Percentiles rank a stretch among this genome's conserved stretches.
Evolutionary conservation across 1,140 invertebrate species (phyloP).

Genomic region (Drosophila teissieri): DNA sequence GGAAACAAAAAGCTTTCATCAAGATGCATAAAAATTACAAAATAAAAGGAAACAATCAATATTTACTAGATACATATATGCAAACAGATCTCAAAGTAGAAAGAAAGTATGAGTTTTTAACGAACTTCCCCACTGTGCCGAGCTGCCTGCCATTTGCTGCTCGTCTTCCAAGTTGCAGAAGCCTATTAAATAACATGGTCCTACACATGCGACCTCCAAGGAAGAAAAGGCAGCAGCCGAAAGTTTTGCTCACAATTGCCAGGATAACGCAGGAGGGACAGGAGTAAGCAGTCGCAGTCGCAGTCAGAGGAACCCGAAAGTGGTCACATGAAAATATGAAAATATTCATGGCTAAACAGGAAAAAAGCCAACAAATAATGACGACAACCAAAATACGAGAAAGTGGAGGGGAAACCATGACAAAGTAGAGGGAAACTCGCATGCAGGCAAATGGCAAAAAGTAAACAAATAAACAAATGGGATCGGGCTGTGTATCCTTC

Average conservation of each 20-base stretch:
- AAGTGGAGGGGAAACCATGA: conserved; percentile 14
- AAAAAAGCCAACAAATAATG: conserved; percentile 40
- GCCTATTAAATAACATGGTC: conserved; percentile 81
- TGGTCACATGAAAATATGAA: conserved; percentile 70
- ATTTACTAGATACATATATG: too few species aligned
- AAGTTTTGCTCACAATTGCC: conserved; percentile 74
- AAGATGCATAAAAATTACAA: not conserved
- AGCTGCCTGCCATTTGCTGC: conserved; percentile 40
- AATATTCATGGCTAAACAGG: conserved; percentile 64
- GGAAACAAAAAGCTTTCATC: too few species aligned
- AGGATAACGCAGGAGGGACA: conserved; percentile 49
- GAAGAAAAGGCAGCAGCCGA: conserved; percentile 30
- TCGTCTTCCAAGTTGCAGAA: conserved; percentile 64
- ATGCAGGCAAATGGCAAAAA: conserved; percentile 73
- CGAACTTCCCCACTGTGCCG: conserved; percentile 27
- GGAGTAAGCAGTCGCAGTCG: conserved; percentile 38
- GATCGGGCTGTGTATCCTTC: conserved; percentile 6
- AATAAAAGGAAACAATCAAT: not conserved
- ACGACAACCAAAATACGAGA: conserved; percentile 30
- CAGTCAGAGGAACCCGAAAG: conserved; percentile 32
- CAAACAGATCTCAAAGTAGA: not conserved
- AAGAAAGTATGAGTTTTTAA: not conserved
- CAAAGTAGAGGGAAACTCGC: conserved; percentile 20
- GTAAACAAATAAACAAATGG: conserved; percentile 74
- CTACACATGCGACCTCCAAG: conserved; percentile 63